Conservation (phyloP, 2,797 vertebrate genomes). For the Urocyon cinereoargenteus region DNA sequence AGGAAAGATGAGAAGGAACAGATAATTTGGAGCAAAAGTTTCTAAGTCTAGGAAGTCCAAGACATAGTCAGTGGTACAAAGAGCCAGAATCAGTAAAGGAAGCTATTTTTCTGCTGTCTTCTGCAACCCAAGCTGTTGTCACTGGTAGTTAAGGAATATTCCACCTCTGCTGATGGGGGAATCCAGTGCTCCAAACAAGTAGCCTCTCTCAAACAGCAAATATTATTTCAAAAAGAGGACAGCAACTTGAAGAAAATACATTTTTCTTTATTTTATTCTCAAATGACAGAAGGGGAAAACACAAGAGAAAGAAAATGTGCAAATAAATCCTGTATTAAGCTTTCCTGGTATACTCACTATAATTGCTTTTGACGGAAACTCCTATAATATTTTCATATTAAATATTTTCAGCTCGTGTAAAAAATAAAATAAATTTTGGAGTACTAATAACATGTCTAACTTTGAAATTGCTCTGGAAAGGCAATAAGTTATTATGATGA, state of each 20-base stretch:
- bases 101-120: accelerated
- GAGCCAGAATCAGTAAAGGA: neutral
- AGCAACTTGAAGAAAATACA: neutral
- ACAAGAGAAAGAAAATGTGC: neutral
- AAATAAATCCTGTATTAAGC: neutral
- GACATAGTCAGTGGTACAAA: accelerated
- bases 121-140: neutral
- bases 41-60: neutral
- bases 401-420: neutral
- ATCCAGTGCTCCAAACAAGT: neutral
- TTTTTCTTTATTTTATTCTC: slow-evolving; percentile 7
- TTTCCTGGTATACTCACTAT: neutral
- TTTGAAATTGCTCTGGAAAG: slow-evolving; percentile 11
- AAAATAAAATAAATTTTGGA: slow-evolving; percentile 33
- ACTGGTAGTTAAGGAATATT: neutral
- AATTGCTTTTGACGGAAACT: neutral
- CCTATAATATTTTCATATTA: neutral
- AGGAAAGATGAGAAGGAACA: no score
- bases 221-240: neutral
- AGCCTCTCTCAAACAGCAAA: neutral
- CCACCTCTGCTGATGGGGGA: neutral
- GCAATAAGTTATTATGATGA: neutral
- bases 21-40: neutral
- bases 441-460: neutral
- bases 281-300: neutral